Conservation (phyloP, 2,888 invertebrate genomes). For the Empis livida region DNA sequence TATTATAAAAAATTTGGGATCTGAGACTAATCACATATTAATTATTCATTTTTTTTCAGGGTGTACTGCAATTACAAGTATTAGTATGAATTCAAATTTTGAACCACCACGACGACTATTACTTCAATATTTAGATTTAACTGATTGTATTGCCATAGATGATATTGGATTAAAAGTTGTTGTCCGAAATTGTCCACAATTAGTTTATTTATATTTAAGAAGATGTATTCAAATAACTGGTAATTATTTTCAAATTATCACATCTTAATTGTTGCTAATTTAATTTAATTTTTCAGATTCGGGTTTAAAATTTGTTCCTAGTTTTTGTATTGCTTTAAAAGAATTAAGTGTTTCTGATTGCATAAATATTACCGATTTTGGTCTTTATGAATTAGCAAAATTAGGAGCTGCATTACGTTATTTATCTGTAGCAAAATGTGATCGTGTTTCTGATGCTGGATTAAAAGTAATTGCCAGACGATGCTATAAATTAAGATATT, state of each 20-base stretch:
- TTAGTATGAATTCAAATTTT: constrained; percentile 52
- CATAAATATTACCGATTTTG: constrained; percentile 77
- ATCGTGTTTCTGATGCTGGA: constrained; percentile 82
- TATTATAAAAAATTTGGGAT: too few relatives aligned
- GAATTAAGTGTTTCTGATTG: constrained; percentile 89
- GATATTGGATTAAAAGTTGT: constrained; percentile 74
- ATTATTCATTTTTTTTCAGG: constrained; percentile 35
- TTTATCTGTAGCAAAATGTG: constrained; percentile 88
- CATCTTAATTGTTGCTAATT: not conserved
- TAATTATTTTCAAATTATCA: constrained; percentile 23
- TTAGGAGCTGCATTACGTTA: constrained; percentile 81
- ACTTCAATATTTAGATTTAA: constrained; percentile 78
- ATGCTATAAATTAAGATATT: constrained; percentile 77
- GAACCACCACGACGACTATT: constrained; percentile 54
- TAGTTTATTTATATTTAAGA: constrained; percentile 75
- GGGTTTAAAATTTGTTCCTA: constrained; percentile 82
- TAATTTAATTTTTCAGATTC: constrained; percentile 45
- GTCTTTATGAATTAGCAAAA: constrained; percentile 78
- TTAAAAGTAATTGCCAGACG: constrained; percentile 73
- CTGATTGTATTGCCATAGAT: constrained; percentile 74
- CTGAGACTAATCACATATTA: not conserved
- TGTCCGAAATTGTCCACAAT: constrained; percentile 74
- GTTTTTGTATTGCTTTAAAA: constrained; percentile 70
- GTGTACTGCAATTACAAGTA: constrained; percentile 51
- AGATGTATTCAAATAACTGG: constrained; percentile 80